Base-by-base conservation (phyloP, 2,888 invertebrate genomes). In the Nomada flava region DNA sequence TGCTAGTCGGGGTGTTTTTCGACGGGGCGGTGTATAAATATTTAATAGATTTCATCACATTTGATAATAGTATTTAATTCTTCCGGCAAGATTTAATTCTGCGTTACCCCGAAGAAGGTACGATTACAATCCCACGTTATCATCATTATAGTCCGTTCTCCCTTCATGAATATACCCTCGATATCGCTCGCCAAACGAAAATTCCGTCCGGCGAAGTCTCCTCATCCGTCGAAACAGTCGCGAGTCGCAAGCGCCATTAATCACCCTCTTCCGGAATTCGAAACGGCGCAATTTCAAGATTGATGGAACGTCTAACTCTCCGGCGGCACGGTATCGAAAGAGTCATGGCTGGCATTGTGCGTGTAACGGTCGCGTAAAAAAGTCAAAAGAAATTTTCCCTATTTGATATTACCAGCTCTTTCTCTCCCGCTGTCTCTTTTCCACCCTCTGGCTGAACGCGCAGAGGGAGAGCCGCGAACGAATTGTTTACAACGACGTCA, bases 401-500 rank as follows among this genome's bases (percentile, higher is more conserved):
- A 80, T 68, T 83, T 60, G 69, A 73, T 80, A 73, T 83, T 59
- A 76, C 53, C 63, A 50, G 74, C 60, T 64, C 63, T 18, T 50
- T 50, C 42, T 42, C 67, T 18, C 20, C 4, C 36, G 11, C 4
- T 11, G n/a, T 18, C 68, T 42, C 42, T 4, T 20, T 36, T 52
- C 13, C 36, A 0, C 36, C 29, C 36, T 55, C 15, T 53, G 44
- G 47, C 18, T 18, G 15, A 29, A 0, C 29, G 29, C 69, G 26
- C 47, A 44, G 23, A 67, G 71, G 63, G 64, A 60, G 72, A 57
- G 69, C 68, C 42, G 62, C 50, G 77, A 82, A 71, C 75, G 81
- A 86, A 83, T 88, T 85, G 86, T 88, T 83, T 83, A 75, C 73
- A 81, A 72, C 87, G 84, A 80, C 82, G 88, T 89, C 91, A 90